Evolutionary conservation across 2,113 vertebrate species (phyloP).

Genomic region (Centrocercus urophasianus): DNA sequence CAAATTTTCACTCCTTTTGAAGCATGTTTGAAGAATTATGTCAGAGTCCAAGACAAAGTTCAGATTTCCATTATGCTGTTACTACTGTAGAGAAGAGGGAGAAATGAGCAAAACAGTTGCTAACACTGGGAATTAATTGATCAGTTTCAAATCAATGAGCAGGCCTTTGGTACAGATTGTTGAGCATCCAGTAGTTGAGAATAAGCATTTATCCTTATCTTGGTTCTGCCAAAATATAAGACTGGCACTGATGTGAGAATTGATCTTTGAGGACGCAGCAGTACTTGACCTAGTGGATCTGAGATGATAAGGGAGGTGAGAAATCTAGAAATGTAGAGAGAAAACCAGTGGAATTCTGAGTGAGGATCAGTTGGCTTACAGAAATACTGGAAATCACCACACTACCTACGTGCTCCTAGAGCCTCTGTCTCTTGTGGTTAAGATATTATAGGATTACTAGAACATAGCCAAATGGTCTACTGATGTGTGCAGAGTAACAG

Average conservation of each 20-base stretch:
- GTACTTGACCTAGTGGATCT: not conserved
- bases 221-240: not conserved
- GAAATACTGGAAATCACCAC: not conserved
- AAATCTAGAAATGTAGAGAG: not conserved
- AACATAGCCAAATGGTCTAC: not conserved
- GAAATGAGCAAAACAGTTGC: not conserved
- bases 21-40: not conserved
- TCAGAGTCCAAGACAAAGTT: not conserved
- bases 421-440: not conserved
- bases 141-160: not conserved
- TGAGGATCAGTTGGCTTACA: not conserved
- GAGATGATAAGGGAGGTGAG: not conserved
- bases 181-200: not conserved
- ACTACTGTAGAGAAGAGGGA: accelerated
- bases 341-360: not conserved
- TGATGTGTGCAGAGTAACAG: not conserved
- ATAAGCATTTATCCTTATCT: not conserved
- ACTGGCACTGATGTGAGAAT: not conserved
- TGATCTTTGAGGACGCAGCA: not conserved
- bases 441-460: not conserved
- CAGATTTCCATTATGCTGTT: not conserved
- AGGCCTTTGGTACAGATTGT: not conserved
- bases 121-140: accelerated
- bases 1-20: not conserved
- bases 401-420: not conserved